phyloP scores from a whole-genome alignment of 1,140 invertebrate species.

The Hypothenemus hampei region DNA sequence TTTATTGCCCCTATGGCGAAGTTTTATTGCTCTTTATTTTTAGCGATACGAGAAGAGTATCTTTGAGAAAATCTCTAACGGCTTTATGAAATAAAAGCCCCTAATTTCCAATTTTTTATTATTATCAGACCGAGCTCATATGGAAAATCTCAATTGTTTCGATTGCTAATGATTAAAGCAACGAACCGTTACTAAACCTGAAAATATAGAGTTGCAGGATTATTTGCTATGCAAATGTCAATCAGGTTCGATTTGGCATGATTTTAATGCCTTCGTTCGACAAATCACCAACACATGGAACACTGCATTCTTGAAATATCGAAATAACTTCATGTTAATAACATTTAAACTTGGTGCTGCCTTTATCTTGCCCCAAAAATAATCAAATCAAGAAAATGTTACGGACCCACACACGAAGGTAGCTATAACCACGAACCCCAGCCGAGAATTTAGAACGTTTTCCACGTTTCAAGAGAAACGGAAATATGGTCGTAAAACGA shows the following conservation, averaged over 20 bases:
- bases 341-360: too few species aligned
- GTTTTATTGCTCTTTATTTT: conserved; percentile 16
- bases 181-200: not conserved
- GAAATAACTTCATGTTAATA: too few species aligned
- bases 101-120: too few species aligned
- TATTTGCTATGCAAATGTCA: conserved; percentile 1
- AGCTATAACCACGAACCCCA: not conserved
- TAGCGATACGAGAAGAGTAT: conserved; percentile 8
- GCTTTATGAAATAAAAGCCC: not conserved
- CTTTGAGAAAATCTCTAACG: not conserved
- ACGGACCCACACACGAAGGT: not conserved
- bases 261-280: too few species aligned
- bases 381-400: conserved; percentile 8
- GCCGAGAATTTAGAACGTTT: conserved; percentile 14
- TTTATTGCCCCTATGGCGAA: conserved; percentile 12
- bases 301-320: too few species aligned
- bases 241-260: too few species aligned
- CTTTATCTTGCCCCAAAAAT: too few species aligned
- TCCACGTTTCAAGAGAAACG: conserved; percentile 16
- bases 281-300: too few species aligned
- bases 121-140: too few species aligned
- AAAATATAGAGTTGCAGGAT: conserved; percentile 3
- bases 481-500: conserved; percentile 21
- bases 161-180: conserved; percentile 2
- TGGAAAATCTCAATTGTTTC: too few species aligned